Conservation (phyloP, 2,113 vertebrate genomes). For the Sula dactylatra region DNA sequence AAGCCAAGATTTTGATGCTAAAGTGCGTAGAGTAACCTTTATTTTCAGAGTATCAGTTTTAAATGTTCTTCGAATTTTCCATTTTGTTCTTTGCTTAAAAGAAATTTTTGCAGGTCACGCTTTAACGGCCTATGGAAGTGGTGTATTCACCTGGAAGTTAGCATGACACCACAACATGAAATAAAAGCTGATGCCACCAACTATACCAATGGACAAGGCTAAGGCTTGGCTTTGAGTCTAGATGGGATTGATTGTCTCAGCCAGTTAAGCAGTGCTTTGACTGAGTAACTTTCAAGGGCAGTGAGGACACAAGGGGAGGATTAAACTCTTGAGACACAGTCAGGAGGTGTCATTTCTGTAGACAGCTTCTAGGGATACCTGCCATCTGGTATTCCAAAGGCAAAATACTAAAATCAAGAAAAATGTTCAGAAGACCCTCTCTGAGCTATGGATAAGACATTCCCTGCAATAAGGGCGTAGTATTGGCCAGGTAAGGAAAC, state of each 20-base stretch:
- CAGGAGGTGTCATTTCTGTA: neutral
- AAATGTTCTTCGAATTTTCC: neutral
- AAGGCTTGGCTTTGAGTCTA: neutral
- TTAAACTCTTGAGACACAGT: neutral
- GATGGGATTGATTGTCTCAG: neutral
- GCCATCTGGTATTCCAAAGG: neutral
- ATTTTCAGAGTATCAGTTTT: neutral
- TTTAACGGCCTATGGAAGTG: neutral
- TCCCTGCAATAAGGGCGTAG: neutral
- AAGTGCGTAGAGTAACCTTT: neutral
- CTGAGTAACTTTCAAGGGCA: neutral
- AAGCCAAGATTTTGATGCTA: neutral
- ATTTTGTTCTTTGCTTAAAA: neutral
- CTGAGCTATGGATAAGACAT: neutral
- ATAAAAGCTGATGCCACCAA: neutral
- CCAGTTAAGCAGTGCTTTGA: neutral
- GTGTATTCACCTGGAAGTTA: neutral
- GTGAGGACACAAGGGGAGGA: neutral
- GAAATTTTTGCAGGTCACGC: neutral
- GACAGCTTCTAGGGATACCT: neutral
- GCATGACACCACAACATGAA: neutral
- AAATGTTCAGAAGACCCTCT: neutral
- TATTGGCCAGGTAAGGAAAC: neutral
- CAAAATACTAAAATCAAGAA: neutral
- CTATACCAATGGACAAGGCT: neutral